These are phyloP conservation scores for Eubasilissa regina DNA, from an alignment of 1,140 invertebrate genomes.

Conservation along the genomic window DNA sequence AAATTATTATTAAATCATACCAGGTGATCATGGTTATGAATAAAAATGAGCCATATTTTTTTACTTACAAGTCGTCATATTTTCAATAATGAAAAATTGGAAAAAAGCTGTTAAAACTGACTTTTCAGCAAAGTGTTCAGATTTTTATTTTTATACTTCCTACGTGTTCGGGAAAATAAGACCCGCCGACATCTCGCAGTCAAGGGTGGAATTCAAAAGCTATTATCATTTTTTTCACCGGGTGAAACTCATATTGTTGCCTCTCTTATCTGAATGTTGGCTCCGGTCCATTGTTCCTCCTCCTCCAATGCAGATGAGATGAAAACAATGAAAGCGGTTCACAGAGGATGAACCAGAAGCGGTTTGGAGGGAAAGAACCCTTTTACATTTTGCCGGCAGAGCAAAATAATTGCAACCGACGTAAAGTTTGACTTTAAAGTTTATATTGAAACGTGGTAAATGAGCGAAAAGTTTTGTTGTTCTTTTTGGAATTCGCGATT, in stretches of 20 bases:
- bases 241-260: constrained; percentile 50
- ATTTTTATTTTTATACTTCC: background rate
- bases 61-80: too few relatives aligned
- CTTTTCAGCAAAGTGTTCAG: too few relatives aligned
- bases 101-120: too few relatives aligned
- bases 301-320: constrained; percentile 53
- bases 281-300: constrained; percentile 49
- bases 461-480: too few relatives aligned
- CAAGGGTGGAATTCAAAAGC: constrained; percentile 53
- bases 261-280: constrained; percentile 53
- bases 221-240: constrained; percentile 55
- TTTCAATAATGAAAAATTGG: too few relatives aligned
- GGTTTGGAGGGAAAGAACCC: constrained; percentile 4
- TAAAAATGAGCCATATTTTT: too few relatives aligned
- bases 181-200: constrained; percentile 1
- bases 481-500: too few relatives aligned
- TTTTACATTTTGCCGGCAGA: background rate
- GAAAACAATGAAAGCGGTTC: constrained; percentile 50
- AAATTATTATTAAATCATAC: too few relatives aligned
- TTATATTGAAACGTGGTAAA: constrained; percentile 7
- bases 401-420: constrained; percentile 24
- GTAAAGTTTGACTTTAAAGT: background rate
- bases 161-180: background rate
- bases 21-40: too few relatives aligned
- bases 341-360: constrained; percentile 15